Evolutionary conservation across 2,888 invertebrate species (phyloP), one percentile per base, ranked within the genome.

Genomic region (Oxyscelio sp.): DNA sequence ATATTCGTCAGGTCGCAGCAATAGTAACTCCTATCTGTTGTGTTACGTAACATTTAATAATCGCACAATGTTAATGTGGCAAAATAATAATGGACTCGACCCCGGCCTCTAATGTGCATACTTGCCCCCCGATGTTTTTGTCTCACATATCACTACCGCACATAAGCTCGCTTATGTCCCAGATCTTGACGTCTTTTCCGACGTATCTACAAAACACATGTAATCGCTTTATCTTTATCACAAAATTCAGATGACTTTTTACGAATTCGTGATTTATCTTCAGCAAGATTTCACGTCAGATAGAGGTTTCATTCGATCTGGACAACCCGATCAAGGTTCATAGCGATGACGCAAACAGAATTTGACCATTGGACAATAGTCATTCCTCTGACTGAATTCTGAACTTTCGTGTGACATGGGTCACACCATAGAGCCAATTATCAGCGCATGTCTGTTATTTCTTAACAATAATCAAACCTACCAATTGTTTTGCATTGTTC

Each of bases 1-100:
- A 43, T 43, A 61, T 61, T 61, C 17, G 31, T 21, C 34, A 59
- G 31, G 31, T 71, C 21, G 48, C 5, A 59, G 40, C 40, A 17
- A 6, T 27, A 45, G 11, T 27, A 4, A 3, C n/a, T n/a, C 22
- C 58, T 66, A 77, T 48, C 19, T n/a, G n/a, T 5, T n/a, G 0
- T 4, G 24, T 70, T 70, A 63, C 56, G 59, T 45, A 70, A 79
- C 45, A 61, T 59, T 79, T 48, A 79, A 70, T 70, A 61, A 59
- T 45, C 54, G 24, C 24, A 63, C 24, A 45, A 50, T 21, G 43
- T 54, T 40, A 50, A 70, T 45, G 61, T 43, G 43, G 54, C 63
- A 71, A 79, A 70, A 79, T 56, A 71, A 71, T 61, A 70, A 61
- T 63, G 54, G 70, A 40, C 79, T 73, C 50, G 80, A 80, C 73